Base-by-base conservation (phyloP, 2,888 invertebrate species). In the Ctenicera cuprea region DNA sequence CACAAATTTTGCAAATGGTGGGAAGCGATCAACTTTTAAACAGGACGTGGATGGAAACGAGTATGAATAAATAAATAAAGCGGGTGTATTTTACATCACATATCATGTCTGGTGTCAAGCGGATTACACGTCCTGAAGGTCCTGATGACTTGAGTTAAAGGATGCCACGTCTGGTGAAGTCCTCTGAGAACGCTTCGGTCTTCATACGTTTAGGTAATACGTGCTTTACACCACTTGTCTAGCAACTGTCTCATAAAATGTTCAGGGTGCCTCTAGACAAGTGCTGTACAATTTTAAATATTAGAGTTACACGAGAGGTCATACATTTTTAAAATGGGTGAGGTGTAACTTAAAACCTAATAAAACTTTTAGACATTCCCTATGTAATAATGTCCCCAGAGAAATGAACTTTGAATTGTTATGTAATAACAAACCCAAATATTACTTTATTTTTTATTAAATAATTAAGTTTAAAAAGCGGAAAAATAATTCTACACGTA, bases 201-300 rank as follows among this genome's bases (percentile, higher is more conserved):
- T 72, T 74, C 67, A 77, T 71, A 70, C 66, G 72, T 66, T 69
- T 73, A 57, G 61, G 70, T 71, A 74, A 74, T 76, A 76, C 74
- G 77, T 77, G 76, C 75, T 79, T 79, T 77, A 77, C 75, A 73
- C 74, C 75, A 71, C 77, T 75, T 78, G 79, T 79, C 79, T 77
- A 76, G 74, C 67, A 74, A 70, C 72, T 76, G 79, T 77, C 79
- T 74, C 76, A 75, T 79, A 79, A 76, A 79, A 76, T 75, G 74
- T 71, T 71, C 71, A 71, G 59, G 54, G 45, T 33, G 50, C 33
- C 57, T 69, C 69, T 61, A 70, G 59, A 69, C 69, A 69, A 65
- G 69, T 69, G 62, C 41, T 65, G 41, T 68, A 65, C 69, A 73
- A 65, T 69, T 73, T 73, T 69, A 73, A 73, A 73, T 73, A 73